phyloP scores from a whole-genome alignment of 2,113 vertebrate genomes.

The Calonectris borealis region DNA sequence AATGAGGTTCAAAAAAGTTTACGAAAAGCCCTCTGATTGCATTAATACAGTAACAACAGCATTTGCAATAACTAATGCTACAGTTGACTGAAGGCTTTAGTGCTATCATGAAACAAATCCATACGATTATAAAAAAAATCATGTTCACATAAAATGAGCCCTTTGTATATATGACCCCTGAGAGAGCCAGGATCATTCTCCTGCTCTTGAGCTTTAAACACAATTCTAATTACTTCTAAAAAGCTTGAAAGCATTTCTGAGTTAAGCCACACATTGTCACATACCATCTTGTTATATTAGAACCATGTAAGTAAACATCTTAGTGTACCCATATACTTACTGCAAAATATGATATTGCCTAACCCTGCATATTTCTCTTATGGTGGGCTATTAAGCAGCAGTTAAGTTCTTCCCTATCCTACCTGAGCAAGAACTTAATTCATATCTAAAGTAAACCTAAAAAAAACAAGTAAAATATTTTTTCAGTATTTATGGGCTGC shows the following conservation, averaged over 20 bases:
- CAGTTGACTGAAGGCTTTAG: not conserved
- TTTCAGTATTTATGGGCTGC: not conserved
- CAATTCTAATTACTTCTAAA: not conserved
- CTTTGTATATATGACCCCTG: not conserved
- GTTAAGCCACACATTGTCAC: not conserved
- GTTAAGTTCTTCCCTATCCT: not conserved
- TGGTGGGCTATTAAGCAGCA: not conserved
- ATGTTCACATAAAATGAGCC: not conserved
- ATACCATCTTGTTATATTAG: not conserved
- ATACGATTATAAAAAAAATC: not conserved
- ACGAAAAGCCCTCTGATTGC: slow-evolving; percentile 2
- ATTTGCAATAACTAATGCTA: not conserved
- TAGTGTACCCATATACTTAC: not conserved
- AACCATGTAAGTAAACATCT: not conserved
- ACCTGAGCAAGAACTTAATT: not conserved
- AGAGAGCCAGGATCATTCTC: not conserved
- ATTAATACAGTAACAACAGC: not conserved
- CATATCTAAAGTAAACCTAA: not conserved
- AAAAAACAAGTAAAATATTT: not conserved
- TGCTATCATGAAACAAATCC: not conserved
- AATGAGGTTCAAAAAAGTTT: slow-evolving; percentile 13
- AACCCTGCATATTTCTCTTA: not conserved
- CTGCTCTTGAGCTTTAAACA: not conserved
- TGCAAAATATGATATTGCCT: not conserved
- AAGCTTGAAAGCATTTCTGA: not conserved